Percentiles rank a stretch among this genome's conserved stretches.
Evolutionary conservation across 2,113 vertebrate species (phyloP).

Genomic region (Sander lucioperca): DNA sequence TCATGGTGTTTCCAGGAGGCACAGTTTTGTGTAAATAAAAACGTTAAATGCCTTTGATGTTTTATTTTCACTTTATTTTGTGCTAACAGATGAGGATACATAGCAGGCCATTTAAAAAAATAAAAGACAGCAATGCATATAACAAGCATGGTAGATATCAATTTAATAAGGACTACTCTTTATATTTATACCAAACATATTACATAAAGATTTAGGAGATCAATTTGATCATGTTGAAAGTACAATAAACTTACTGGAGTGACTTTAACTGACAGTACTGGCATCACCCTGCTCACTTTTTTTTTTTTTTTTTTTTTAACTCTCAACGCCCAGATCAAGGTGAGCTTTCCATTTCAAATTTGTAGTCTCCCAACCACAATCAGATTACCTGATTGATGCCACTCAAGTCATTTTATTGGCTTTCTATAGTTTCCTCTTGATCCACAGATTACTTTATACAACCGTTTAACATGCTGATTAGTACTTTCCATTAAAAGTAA

Average conservation of each 20-base stretch:
- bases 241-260: background rate
- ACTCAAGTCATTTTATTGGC: background rate
- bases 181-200: background rate
- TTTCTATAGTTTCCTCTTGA: background rate
- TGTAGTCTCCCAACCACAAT: background rate
- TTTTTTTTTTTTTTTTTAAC: too few relatives aligned
- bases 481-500: background rate
- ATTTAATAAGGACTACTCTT: background rate
- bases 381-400: background rate
- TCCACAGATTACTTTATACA: background rate
- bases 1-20: background rate
- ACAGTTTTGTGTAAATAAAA: background rate
- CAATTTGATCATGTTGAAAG: background rate
- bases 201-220: background rate
- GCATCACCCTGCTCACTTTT: too few relatives aligned
- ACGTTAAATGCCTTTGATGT: background rate
- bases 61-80: constrained; percentile 6
- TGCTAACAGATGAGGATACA: constrained; percentile 1
- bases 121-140: background rate
- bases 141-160: background rate
- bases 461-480: background rate
- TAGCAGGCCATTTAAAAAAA: background rate
- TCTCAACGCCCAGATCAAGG: background rate
- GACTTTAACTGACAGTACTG: background rate
- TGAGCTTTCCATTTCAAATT: background rate